Percentiles rank a stretch among this genome's conserved stretches.
Conservation (phyloP, 2,113 vertebrate species). For the Upupa epops region DNA sequence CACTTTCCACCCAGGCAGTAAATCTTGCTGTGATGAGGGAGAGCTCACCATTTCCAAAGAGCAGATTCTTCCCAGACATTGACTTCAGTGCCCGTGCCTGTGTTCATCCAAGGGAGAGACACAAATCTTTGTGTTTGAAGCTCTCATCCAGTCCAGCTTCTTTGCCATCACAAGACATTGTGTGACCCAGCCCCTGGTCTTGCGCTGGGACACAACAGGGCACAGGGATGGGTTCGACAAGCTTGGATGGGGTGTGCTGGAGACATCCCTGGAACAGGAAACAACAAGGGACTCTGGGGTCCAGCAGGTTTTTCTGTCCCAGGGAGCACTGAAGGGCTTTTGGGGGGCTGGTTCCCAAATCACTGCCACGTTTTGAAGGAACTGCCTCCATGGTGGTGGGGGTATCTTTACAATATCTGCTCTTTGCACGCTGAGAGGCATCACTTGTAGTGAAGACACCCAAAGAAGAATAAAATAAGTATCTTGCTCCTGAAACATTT, state of each 20-base stretch:
- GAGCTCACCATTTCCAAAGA: not conserved
- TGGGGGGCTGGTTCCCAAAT: not conserved
- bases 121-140: not conserved
- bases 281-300: not conserved
- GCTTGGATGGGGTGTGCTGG: not conserved
- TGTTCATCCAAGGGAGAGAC: not conserved
- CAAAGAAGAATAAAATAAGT: not conserved
- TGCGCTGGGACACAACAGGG: not conserved
- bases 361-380: not conserved
- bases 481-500: not conserved
- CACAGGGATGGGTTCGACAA: rapidly evolving
- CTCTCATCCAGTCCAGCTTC: not conserved
- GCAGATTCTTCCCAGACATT: not conserved
- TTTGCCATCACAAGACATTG: rapidly evolving
- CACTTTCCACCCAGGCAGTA: conserved; percentile 29
- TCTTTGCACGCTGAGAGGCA: not conserved
- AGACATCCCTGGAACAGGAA: not conserved
- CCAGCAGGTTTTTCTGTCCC: not conserved
- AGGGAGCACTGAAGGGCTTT: not conserved
- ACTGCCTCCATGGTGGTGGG: not conserved
- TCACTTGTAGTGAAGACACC: not conserved
- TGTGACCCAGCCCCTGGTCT: not conserved
- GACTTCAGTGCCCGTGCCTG: not conserved
- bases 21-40: not conserved
- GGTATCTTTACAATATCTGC: not conserved